Evolutionary conservation across 2,888 invertebrate species (phyloP).

Genomic region (Yponomeuta sedellus): DNA sequence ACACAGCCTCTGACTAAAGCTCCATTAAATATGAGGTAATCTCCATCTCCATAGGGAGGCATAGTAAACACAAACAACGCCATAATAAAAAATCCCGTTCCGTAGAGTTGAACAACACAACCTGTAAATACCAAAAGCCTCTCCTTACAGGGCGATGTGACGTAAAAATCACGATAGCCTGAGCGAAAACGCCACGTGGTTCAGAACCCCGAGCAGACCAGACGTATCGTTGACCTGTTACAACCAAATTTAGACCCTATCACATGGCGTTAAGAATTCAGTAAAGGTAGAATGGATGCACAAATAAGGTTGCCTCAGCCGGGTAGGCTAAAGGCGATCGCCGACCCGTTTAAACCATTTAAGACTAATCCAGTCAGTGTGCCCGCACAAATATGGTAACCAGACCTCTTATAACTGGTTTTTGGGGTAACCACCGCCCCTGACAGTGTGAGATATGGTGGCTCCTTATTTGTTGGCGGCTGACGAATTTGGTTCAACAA

Average conservation of each 20-base stretch:
- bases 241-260: conserved; percentile 9
- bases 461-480: conserved; percentile 37
- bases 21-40: neutral
- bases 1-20: neutral
- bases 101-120: conserved; percentile 11
- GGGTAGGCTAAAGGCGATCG: conserved; percentile 48
- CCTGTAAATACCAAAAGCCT: conserved; percentile 28
- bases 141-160: conserved; percentile 59
- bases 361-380: conserved; percentile 71
- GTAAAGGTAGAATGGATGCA: neutral
- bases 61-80: conserved; percentile 1
- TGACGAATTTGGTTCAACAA: conserved; percentile 16
- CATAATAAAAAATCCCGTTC: conserved; percentile 22
- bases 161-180: conserved; percentile 34
- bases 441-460: conserved; percentile 42
- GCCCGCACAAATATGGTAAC: conserved; percentile 67
- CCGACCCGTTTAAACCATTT: conserved; percentile 71
- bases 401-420: conserved; percentile 71
- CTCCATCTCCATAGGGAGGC: neutral
- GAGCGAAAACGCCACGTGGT: conserved; percentile 16
- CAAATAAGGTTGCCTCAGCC: conserved; percentile 19
- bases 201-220: neutral
- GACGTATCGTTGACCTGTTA: neutral
- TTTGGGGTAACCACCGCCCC: conserved; percentile 72
- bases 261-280: neutral